Evolutionary conservation across 2,888 invertebrate species (phyloP), one percentile per base, ranked within the genome.

Genomic region (Cremastinae sp.): DNA sequence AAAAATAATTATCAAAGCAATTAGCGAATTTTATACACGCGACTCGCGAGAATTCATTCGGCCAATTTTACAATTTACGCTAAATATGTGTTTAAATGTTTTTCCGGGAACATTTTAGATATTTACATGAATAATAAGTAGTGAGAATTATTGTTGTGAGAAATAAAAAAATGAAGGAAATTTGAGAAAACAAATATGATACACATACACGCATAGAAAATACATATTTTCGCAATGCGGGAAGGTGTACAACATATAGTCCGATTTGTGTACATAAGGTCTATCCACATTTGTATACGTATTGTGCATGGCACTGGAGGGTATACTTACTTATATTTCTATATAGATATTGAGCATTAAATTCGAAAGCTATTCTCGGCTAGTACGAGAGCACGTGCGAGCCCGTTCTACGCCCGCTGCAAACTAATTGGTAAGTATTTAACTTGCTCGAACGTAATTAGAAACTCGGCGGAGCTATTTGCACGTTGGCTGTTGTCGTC

Each of bases 381-480:
- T 70, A 49, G 58, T 28, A 45, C 58, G 65, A 5, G 28, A 75
- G 71, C 65, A 69, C 71, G 71, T 68, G 71, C 71, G 28, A 28
- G 28, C 28, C 5, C 76, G 70, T 70, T 74, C 74, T 70, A 74
- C 77, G 72, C 75, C 41, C 66, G 59, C 65, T 66, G 78, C 74
- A 78, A 82, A 82, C 80, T 82, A 83, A 82, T 83, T 79, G 81
- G 78, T 78, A 78, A 80, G 79, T 83, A 83, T 82, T 83, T 80
- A 81, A 83, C 81, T 83, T 80, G 79, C 78, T 78, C 80, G 80
- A 83, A 83, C 79, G 80, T 79, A 83, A 83, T 83, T 82, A 81
- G 82, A 79, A 77, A 78, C 80, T 82, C 78, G 56, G 54, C 72
- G 62, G 53, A 73, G 78, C 78, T 81, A 80, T 81, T 82, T 80